Conservation (phyloP, 2,113 vertebrate species). For the Pimephales promelas region DNA sequence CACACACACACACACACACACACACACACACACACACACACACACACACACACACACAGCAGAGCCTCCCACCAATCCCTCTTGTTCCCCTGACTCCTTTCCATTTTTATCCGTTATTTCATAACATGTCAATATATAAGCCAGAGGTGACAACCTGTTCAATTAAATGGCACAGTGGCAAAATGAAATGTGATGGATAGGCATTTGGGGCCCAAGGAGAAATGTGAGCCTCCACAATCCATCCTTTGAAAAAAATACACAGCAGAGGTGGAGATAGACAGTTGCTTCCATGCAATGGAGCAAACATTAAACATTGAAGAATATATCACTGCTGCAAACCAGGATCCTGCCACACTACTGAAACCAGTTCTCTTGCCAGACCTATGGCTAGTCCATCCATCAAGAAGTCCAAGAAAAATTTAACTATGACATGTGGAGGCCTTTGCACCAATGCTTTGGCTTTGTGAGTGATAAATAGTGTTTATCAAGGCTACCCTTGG, state of each 20-base stretch:
- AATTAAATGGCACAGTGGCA: conserved; percentile 64
- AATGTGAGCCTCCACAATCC: conserved; percentile 45
- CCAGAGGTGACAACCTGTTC: conserved; percentile 65
- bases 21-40: too few relatives aligned
- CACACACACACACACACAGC: too few relatives aligned
- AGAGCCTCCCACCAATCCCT: neutral
- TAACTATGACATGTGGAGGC: conserved; percentile 76
- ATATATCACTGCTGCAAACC: conserved; percentile 49
- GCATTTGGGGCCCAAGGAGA: conserved; percentile 57
- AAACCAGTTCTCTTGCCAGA: conserved; percentile 64
- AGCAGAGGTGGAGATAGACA: conserved; percentile 34
- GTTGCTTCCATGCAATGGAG: conserved; percentile 39
- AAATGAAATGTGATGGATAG: conserved; percentile 64
- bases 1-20: too few relatives aligned
- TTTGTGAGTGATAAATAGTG: conserved; percentile 72
- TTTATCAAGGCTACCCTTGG: conserved; percentile 64
- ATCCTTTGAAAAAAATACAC: conserved; percentile 64
- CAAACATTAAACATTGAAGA: conserved; percentile 47
- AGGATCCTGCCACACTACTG: conserved; percentile 56
- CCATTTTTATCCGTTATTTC: conserved; percentile 60
- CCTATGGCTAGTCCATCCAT: conserved; percentile 68
- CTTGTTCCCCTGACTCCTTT: conserved; percentile 37
- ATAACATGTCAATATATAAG: conserved; percentile 65
- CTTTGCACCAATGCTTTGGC: conserved; percentile 60
- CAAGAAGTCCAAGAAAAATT: conserved; percentile 66